Conservation (phyloP, 2,888 invertebrate species). For the Trachelus tabidus region DNA sequence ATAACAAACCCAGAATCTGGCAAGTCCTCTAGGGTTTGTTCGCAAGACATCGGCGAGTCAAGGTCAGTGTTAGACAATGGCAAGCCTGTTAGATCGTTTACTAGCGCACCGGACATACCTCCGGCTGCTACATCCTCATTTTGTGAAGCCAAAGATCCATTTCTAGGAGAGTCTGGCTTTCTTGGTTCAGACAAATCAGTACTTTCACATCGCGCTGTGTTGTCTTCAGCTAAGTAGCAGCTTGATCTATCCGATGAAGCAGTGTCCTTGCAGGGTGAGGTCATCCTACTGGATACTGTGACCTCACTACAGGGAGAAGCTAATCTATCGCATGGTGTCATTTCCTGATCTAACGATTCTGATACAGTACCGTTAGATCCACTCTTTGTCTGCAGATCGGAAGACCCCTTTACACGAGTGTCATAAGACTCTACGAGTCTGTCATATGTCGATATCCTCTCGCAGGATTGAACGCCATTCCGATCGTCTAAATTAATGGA, state of each 20-base stretch:
- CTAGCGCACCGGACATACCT: constrained; percentile 30
- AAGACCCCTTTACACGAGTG: constrained; percentile 29
- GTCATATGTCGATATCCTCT: constrained; percentile 47
- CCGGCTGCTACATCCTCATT: constrained; percentile 26
- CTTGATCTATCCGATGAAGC: constrained; percentile 31
- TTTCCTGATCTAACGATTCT: constrained; percentile 50
- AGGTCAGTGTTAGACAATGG: constrained; percentile 55
- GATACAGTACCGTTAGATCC: constrained; percentile 30
- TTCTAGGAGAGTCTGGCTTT: constrained; percentile 16
- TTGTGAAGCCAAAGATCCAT: constrained; percentile 22
- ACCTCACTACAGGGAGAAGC: constrained; percentile 35
- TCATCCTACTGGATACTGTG: constrained; percentile 25
- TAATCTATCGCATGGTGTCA: constrained; percentile 53
- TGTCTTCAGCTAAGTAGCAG: constrained; percentile 27
- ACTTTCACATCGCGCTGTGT: constrained; percentile 15
- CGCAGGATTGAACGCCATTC: constrained; percentile 44
- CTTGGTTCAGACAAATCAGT: constrained; percentile 30
- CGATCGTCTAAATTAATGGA: constrained; percentile 47
- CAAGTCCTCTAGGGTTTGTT: constrained; percentile 56
- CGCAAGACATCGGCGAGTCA: constrained; percentile 62
- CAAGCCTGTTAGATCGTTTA: constrained; percentile 36
- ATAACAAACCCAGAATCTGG: constrained; percentile 58
- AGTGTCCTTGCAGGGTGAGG: constrained; percentile 35
- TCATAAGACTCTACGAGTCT: constrained; percentile 34
- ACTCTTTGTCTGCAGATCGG: constrained; percentile 26